Base-by-base conservation (phyloP, 2,113 vertebrate species). In the Ciconia boyciana region DNA sequence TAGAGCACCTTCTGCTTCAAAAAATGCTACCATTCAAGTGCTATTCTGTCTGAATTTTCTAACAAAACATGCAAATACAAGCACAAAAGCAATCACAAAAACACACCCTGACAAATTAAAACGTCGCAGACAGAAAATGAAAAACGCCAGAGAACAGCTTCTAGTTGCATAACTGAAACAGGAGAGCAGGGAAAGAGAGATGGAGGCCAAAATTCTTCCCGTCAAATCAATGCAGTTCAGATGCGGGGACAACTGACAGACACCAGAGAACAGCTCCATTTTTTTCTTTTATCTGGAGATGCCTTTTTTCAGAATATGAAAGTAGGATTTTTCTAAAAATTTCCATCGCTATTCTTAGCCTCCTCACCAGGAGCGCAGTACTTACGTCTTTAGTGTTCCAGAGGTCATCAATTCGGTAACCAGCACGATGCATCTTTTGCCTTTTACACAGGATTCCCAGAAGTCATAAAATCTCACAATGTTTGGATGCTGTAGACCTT, bases 341-440 rank as follows among this genome's bases (percentile, higher is more conserved):
- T 79, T 18, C 85, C 72, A 24, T 24, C 2, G 51, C 90, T 96
- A 96, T 95, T 94, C 68, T 92, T 87, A 82, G 52, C 36, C 34
- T 28, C 36, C 78, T 85, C 32, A 43, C 68, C 46, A 64, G 76
- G 52, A 94, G 88, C 4, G 0, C 84, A 95, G 61, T 28, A 96
- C 99, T 99, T 96, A 99, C 99, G 99, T 99, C 98, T 99, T 99
- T 34, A 99, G 98, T 0, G 99, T 99, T 95, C 99, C 99, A 52
- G 99, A 99, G 74, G 99, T 99, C 99, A 99, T 99, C 48, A 99
- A 97, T 97, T 99, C 99, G 0, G 99, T 99, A 92, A 99, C 99
- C 93, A 99, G 97, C 90, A 99, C 99, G 2, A 99, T 99, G 83
- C 99, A 99, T 54, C 99, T 99, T 92, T 99, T 99, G 65, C 99